Percentiles rank a stretch among this genome's conserved stretches.
These are phyloP conservation scores for Melanchra persicariae DNA, from an alignment of 2,888 invertebrate genomes.

Conservation along the genomic window DNA sequence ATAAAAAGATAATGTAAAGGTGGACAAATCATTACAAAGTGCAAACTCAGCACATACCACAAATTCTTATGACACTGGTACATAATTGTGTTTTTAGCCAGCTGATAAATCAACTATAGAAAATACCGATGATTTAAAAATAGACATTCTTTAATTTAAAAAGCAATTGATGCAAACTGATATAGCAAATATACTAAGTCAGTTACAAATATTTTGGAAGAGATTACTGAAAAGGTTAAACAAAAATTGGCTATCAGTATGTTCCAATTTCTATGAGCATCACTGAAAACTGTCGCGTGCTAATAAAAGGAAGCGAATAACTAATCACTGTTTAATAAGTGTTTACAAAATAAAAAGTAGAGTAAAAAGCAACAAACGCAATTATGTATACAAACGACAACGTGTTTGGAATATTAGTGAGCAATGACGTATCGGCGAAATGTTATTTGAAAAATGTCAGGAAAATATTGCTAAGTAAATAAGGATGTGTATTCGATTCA, in stretches of 20 bases:
- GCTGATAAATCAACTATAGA: no score
- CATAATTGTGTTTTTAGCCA: no score
- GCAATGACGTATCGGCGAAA: conserved; percentile 18
- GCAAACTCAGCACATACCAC: no score
- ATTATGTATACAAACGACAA: conserved; percentile 61
- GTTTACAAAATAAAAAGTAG: conserved; percentile 62
- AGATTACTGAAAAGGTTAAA: neutral
- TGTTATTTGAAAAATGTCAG: neutral
- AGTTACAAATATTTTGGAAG: neutral
- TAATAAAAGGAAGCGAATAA: conserved; percentile 55
- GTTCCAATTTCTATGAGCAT: conserved; percentile 10
- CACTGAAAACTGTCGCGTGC: conserved; percentile 44
- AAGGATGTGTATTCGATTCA: neutral
- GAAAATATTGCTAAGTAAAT: conserved; percentile 3
- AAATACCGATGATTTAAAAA: no score
- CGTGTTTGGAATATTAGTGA: conserved; percentile 46
- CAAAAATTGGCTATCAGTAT: neutral
- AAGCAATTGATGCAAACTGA: no score
- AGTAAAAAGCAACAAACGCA: conserved; percentile 53
- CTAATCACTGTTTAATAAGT: conserved; percentile 44
- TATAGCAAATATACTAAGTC: no score
- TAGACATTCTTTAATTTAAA: no score
- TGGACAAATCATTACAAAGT: no score
- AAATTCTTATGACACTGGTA: no score
- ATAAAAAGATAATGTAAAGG: no score